Evolutionary conservation across 2,888 invertebrate species (phyloP), one percentile per base, ranked within the genome.

Genomic region (Melieria crassipennis): DNA sequence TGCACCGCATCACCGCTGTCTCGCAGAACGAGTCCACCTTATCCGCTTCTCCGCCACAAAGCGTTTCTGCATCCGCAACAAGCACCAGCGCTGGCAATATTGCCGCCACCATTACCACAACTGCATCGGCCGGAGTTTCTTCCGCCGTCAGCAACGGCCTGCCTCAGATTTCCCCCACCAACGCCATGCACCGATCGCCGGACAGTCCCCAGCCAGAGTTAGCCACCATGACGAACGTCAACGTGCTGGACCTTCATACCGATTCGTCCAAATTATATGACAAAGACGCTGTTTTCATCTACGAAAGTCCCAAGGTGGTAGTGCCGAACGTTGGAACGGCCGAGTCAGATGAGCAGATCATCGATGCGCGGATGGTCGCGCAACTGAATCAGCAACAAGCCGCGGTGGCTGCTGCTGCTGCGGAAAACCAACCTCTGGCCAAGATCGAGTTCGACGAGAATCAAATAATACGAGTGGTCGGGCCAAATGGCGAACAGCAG

Each of bases 221-320:
- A 78, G 93, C 94, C 77, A 94, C 94, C 82, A 95, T 95, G 94
- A 94, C 94, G 74, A 94, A 94, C 71, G 94, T 94, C 77, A 94
- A 93, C 82, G 94, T 94, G 52, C 89, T 94, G 80, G 94, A 94
- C 82, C 89, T 92, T 81, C 89, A 87, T 73, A 85, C 86, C 6
- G 84, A 83, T 63, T 82, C 85, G 9, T 77, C 81, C 4, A 86
- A 87, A 75, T 78, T 87, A 4, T 87, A 87, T 74, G 86, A 87
- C 76, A 87, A 86, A 75, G 85, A 86, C 73, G 83, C 87, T 0
- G 87, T 86, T 2, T 87, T 85, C 43, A 86, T 87, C 47, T 87
- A 87, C 56, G 86, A 86, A 69, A 84, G 82, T 56, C 85, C 85
- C 10, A 86, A 86, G 75, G 85, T 81, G 47, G 84, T 83, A 2